These are phyloP conservation scores for Acheta domesticus DNA, from an alignment of 2,888 invertebrate species.

Conservation along the genomic window DNA sequence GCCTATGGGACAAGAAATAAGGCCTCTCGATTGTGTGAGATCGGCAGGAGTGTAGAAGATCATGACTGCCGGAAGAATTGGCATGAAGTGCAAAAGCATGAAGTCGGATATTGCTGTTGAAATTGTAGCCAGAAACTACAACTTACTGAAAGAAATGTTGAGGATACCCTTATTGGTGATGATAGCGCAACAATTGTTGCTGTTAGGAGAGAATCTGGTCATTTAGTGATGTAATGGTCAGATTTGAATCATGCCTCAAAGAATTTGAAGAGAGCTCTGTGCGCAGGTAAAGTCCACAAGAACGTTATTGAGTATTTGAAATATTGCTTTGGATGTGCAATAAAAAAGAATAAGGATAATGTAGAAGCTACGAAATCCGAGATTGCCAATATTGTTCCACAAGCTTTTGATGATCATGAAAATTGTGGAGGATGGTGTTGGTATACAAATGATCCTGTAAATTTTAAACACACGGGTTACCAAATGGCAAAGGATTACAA, in stretches of 20 bases:
- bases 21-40: conserved; percentile 39
- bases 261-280: too few relatives aligned
- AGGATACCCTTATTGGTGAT: conserved; percentile 38
- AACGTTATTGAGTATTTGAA: too few relatives aligned
- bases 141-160: conserved; percentile 37
- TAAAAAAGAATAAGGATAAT: too few relatives aligned
- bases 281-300: too few relatives aligned
- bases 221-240: conserved; percentile 24
- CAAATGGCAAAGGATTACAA: too few relatives aligned
- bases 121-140: conserved; percentile 36
- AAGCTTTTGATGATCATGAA: too few relatives aligned
- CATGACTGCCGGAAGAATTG: conserved; percentile 42
- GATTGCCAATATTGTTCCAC: too few relatives aligned
- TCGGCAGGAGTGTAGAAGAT: conserved; percentile 35
- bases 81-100: conserved; percentile 41
- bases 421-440: too few relatives aligned
- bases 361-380: too few relatives aligned
- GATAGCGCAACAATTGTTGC: conserved; percentile 40
- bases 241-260: conserved; percentile 22
- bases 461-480: too few relatives aligned
- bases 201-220: background rate
- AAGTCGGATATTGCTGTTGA: conserved; percentile 39
- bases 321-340: too few relatives aligned
- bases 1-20: conserved; percentile 39
- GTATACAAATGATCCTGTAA: too few relatives aligned